Evolutionary conservation across 2,113 vertebrate species (phyloP).

Genomic region (Indicator maculatus): DNA sequence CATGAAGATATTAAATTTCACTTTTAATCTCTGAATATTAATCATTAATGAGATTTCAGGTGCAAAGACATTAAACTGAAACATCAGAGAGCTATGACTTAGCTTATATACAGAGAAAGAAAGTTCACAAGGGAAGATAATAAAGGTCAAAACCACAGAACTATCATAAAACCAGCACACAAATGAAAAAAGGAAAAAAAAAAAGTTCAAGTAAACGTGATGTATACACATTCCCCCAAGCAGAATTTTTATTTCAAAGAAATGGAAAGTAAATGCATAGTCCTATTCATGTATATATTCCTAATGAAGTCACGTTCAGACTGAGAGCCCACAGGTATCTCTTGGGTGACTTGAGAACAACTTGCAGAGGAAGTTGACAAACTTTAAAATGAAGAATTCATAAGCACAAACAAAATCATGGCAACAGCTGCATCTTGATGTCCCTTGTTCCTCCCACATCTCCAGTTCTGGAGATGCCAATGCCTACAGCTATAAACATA

Average conservation of each 20-base stretch:
- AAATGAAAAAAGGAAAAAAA: not conserved
- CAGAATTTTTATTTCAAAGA: not conserved
- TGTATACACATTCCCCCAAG: not conserved
- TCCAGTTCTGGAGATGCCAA: not conserved
- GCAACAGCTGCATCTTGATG: not conserved
- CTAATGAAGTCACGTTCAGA: not conserved
- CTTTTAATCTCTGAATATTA: constrained; percentile 60
- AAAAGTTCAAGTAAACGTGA: not conserved
- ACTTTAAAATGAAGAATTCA: not conserved
- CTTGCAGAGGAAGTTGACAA: not conserved
- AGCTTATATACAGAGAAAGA: not conserved
- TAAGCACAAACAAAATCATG: not conserved
- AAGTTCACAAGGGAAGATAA: constrained; percentile 37
- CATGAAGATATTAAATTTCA: constrained; percentile 27
- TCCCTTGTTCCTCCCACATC: not conserved
- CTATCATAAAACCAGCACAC: constrained; percentile 1
- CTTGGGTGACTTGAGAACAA: not conserved
- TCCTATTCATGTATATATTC: not conserved
- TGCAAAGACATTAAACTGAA: constrained; percentile 63
- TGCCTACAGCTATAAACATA: not conserved
- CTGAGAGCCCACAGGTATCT: not conserved
- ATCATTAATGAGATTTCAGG: constrained; percentile 61
- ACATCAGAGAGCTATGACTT: constrained; percentile 48
- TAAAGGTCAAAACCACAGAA: constrained; percentile 48
- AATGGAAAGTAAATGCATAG: not conserved